Percentiles rank a stretch among this genome's conserved stretches.
phyloP scores from a whole-genome alignment of 2,888 invertebrate species.

The Heliconius cydno region DNA sequence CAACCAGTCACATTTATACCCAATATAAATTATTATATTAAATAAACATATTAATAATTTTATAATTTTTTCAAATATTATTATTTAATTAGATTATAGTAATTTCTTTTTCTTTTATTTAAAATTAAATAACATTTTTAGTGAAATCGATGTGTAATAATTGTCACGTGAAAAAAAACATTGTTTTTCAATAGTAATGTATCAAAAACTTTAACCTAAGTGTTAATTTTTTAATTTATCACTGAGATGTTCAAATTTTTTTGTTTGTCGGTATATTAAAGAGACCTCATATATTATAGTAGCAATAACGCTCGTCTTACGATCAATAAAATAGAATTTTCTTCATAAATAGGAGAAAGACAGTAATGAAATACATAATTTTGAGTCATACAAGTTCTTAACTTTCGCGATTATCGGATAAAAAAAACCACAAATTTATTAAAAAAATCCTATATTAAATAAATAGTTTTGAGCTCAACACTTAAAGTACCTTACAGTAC shows the following conservation, averaged over 20 bases:
- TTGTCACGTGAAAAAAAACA: not conserved
- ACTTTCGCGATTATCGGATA: not conserved
- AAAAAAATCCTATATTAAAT: not conserved
- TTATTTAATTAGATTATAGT: not conserved
- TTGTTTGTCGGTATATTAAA: slow-evolving; percentile 2
- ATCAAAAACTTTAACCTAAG: slow-evolving; percentile 11
- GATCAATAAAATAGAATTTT: too few species aligned
- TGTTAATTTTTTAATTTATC: slow-evolving; percentile 12
- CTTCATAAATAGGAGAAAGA: too few species aligned
- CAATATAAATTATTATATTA: not conserved
- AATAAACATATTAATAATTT: not conserved
- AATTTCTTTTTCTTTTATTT: not conserved
- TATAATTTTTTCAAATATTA: not conserved
- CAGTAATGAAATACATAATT: not conserved
- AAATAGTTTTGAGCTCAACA: not conserved
- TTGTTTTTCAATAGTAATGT: not conserved
- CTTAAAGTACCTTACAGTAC: not conserved
- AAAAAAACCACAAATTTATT: not conserved
- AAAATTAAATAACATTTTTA: not conserved
- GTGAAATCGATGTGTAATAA: slow-evolving; percentile 7
- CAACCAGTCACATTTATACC: not conserved
- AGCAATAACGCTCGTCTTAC: not conserved
- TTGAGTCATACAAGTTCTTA: not conserved
- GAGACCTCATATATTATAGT: not conserved
- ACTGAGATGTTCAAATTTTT: slow-evolving; percentile 22